Base-by-base conservation (phyloP, 2,888 invertebrate genomes). In the Unio delphinus region DNA sequence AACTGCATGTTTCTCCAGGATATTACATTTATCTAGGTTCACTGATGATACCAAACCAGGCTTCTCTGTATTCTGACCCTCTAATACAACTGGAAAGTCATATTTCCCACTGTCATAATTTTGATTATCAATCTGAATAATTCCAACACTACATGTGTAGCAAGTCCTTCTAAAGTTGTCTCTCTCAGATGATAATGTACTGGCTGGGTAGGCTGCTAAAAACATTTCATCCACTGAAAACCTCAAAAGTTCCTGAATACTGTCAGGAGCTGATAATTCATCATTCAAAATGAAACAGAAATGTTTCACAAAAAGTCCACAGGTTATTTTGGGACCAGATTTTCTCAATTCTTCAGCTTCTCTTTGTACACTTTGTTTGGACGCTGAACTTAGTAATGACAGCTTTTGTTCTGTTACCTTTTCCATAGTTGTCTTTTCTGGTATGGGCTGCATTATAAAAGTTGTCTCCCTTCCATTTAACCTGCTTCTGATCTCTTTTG, bases 71-170 rank as follows among this genome's bases (percentile, higher is more conserved):
- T 80, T 72, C 67, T 87, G 85, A 23, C 80, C 72, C 30, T 85
- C 91, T 15, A 96, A 91, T 23, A 97, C 92, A 0, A 97, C 97
- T 0, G 96, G 95, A 90, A 97, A 98, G 90, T 97, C 97, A 87
- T 93, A 97, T 64, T 94, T 93, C 11, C 83, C 86, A 1, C 94
- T 94, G 26, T 91, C 92, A 86, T 94, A 95, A 65, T 95, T 92
- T 80, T 95, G 94, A 91, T 97, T 98, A 90, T 97, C 97, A 11
- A 97, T 90, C 90, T 97, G 97, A 94, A 90, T 86, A 94, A 93
- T 68, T 64, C 83, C 83, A 17, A 83, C 75, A 65, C 85, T 83
- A n/a, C 82, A 56, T 4, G 81, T 79, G n/a, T 80, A 23, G 67
- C 86, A 82, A 54, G 80, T 76, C 58, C 75, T 75, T 34, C 73